Evolutionary conservation across 2,797 vertebrate species (phyloP).

Genomic region (Sebastes jordani): DNA sequence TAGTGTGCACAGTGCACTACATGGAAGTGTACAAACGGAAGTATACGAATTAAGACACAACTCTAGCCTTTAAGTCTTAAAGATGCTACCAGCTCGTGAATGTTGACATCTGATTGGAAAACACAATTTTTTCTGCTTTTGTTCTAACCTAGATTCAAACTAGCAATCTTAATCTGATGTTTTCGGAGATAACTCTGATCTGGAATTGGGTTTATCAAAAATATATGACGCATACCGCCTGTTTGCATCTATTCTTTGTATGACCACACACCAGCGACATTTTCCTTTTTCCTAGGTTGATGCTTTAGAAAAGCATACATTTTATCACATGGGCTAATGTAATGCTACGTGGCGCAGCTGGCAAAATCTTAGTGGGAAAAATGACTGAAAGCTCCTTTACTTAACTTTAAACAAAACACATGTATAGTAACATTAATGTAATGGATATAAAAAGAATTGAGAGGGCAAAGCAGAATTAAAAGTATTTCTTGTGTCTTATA

Average conservation of each 20-base stretch:
- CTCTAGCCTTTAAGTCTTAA: neutral
- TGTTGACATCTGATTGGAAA: neutral
- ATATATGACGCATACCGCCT: neutral
- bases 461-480: neutral
- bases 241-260: neutral
- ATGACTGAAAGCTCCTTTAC: neutral
- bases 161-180: neutral
- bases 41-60: fast-evolving
- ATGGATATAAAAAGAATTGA: neutral
- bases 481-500: neutral
- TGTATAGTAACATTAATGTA: neutral
- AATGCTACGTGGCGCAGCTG: neutral
- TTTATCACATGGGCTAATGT: neutral
- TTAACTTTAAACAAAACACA: neutral
- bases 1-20: too few species aligned
- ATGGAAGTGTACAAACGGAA: too few species aligned
- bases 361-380: neutral
- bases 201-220: neutral
- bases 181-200: neutral
- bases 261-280: neutral
- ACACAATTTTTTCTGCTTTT: neutral
- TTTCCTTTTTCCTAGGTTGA: neutral
- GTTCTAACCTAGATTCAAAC: neutral
- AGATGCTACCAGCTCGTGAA: neutral
- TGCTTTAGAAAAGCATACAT: neutral